Evolutionary conservation across 1,140 invertebrate species (phyloP).

Genomic region (Drosophila littoralis): DNA sequence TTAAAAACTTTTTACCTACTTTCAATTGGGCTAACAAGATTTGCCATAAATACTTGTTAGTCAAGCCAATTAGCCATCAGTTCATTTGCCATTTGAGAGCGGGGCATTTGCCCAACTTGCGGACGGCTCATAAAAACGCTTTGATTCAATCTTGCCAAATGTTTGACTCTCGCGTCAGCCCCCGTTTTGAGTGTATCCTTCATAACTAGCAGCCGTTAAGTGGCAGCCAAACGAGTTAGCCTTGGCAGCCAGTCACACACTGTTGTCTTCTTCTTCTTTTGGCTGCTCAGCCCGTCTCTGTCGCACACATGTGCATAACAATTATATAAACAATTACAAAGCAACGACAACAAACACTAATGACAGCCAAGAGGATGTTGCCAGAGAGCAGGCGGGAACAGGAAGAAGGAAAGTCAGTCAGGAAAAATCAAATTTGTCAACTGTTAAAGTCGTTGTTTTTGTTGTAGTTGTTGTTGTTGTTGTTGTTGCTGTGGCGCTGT

Average conservation of each 20-base stretch:
- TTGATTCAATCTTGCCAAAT: constrained; percentile 46
- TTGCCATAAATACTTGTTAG: constrained; percentile 7
- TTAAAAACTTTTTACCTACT: background rate
- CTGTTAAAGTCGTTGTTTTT: constrained; percentile 30
- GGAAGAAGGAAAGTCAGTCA: constrained; percentile 46
- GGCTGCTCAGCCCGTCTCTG: background rate
- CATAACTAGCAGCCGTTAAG: constrained; percentile 56
- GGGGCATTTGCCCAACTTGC: constrained; percentile 13
- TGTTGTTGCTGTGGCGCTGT: constrained; percentile 46
- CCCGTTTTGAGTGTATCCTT: constrained; percentile 28
- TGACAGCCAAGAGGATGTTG: constrained; percentile 34
- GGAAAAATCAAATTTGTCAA: constrained; percentile 80
- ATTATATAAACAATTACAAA: constrained; percentile 66
- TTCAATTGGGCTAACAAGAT: constrained; percentile 22
- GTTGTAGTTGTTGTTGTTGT: constrained; percentile 30
- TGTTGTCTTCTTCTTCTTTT: background rate
- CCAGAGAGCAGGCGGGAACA: background rate
- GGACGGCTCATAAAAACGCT: constrained; percentile 31
- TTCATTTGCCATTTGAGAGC: constrained; percentile 2
- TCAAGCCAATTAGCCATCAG: constrained; percentile 30
- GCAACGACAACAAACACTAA: constrained; percentile 53
- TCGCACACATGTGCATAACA: constrained; percentile 45
- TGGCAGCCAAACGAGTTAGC: constrained; percentile 48
- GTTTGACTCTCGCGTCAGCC: constrained; percentile 28
- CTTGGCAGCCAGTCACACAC: background rate